These are phyloP conservation scores for Thunnus thynnus DNA, from an alignment of 2,113 vertebrate species.

Conservation along the genomic window DNA sequence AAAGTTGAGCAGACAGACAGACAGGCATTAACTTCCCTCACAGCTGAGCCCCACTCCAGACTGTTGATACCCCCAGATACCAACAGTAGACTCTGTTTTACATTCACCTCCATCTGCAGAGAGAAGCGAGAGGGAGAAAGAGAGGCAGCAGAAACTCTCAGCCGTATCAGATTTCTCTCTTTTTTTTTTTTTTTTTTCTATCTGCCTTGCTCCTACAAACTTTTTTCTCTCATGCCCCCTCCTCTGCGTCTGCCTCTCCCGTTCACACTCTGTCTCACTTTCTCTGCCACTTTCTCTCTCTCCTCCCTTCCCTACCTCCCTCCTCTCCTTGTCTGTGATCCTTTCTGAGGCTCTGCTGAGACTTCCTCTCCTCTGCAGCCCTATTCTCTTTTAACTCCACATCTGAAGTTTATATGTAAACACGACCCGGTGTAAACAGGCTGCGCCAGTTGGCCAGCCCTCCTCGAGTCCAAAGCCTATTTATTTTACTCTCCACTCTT, in stretches of 20 bases:
- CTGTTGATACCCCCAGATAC: constrained; percentile 85
- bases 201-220: constrained; percentile 74
- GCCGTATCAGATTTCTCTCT: constrained; percentile 84
- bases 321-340: constrained; percentile 73
- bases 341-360: constrained; percentile 78
- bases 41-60: constrained; percentile 78
- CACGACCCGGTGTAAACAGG: constrained; percentile 74
- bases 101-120: constrained; percentile 86
- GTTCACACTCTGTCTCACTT: constrained; percentile 65
- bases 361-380: constrained; percentile 79
- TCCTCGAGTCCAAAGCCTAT: constrained; percentile 55
- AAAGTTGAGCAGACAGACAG: constrained; percentile 77
- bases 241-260: constrained; percentile 60
- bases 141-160: constrained; percentile 77
- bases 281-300: constrained; percentile 63
- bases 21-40: constrained; percentile 78
- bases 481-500: constrained; percentile 63
- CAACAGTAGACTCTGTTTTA: constrained; percentile 83
- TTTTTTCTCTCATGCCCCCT: constrained; percentile 75
- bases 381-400: constrained; percentile 82
- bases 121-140: constrained; percentile 53
- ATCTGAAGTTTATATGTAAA: constrained; percentile 82
- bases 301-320: constrained; percentile 14
- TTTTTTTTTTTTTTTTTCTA: constrained; percentile 53
- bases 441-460: constrained; percentile 63